Conservation (phyloP, 2,797 vertebrate species). For the Muscicapa striata region DNA sequence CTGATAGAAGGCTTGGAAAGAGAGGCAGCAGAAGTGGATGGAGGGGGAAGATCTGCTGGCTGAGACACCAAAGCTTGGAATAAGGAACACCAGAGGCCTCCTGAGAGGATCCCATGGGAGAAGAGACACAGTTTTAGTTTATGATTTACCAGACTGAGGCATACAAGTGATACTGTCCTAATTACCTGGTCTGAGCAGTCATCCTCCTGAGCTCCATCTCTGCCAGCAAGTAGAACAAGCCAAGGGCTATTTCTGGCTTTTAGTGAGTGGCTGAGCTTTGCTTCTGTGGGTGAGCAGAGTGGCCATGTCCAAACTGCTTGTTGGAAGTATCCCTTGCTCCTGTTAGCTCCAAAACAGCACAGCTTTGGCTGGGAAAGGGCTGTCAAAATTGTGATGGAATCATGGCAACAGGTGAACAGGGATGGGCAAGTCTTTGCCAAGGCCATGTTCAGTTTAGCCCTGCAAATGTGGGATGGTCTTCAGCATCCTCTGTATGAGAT, state of each 20-base stretch:
- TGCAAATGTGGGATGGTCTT: not conserved
- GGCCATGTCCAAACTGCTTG: not conserved
- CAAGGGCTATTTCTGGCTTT: not conserved
- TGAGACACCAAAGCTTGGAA: not conserved
- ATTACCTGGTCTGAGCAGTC: not conserved
- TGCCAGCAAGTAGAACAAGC: not conserved
- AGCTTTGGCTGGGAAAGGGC: not conserved
- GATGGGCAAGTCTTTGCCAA: not conserved
- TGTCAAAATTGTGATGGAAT: not conserved
- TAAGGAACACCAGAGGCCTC: not conserved
- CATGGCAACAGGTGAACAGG: not conserved
- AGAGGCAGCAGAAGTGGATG: not conserved
- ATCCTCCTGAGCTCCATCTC: not conserved
- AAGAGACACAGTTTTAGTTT: not conserved
- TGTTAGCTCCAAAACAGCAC: not conserved
- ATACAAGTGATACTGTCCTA: not conserved
- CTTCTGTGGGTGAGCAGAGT: not conserved
- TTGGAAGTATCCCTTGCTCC: not conserved
- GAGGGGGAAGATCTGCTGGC: not conserved
- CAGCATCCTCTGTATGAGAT: rapidly evolving
- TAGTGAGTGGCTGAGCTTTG: not conserved
- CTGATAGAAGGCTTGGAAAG: not conserved
- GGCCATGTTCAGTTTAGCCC: not conserved
- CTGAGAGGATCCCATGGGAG: not conserved
- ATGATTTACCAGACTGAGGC: not conserved